phyloP scores from a whole-genome alignment of 2,797 vertebrate genomes.

The Eptatretus atami region DNA sequence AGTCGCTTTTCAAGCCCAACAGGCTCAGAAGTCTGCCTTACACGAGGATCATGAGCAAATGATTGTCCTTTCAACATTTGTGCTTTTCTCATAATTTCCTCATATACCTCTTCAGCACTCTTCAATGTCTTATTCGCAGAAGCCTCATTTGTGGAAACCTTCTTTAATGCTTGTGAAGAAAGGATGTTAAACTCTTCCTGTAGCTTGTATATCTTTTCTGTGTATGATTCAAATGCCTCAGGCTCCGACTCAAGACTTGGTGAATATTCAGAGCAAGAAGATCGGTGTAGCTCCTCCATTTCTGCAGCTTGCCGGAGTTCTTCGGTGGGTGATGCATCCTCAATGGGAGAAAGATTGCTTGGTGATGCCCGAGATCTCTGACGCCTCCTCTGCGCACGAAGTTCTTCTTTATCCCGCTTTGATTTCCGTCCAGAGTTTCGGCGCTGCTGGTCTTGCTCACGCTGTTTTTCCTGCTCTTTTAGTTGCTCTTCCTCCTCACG shows the following conservation, averaged over 20 bases:
- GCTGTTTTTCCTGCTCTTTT: constrained; percentile 89
- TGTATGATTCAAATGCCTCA: constrained; percentile 50
- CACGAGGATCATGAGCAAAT: constrained; percentile 24
- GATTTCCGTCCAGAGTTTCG: constrained; percentile 85
- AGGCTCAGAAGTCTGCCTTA: constrained; percentile 17
- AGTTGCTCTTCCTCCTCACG: constrained; percentile 90
- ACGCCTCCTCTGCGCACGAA: constrained; percentile 69
- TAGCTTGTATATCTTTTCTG: constrained; percentile 64
- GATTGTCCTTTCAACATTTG: constrained; percentile 61
- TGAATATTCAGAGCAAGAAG: constrained; percentile 88
- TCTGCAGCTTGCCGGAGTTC: constrained; percentile 83
- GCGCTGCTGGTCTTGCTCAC: constrained; percentile 83
- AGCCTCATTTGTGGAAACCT: background rate
- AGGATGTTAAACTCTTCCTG: constrained; percentile 91
- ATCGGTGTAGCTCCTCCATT: constrained; percentile 95
- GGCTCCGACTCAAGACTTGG: constrained; percentile 88
- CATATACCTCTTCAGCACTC: constrained; percentile 90
- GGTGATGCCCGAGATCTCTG: constrained; percentile 93
- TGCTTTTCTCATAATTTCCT: constrained; percentile 97
- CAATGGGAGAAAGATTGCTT: constrained; percentile 90
- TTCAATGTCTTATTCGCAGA: constrained; percentile 44
- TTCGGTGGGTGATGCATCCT: constrained; percentile 89
- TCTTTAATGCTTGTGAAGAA: constrained; percentile 57
- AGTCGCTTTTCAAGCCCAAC: no score
- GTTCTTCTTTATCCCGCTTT: constrained; percentile 82